These are phyloP conservation scores for Leptopilina clavipes DNA, from an alignment of 1,140 invertebrate species.

Conservation along the genomic window DNA sequence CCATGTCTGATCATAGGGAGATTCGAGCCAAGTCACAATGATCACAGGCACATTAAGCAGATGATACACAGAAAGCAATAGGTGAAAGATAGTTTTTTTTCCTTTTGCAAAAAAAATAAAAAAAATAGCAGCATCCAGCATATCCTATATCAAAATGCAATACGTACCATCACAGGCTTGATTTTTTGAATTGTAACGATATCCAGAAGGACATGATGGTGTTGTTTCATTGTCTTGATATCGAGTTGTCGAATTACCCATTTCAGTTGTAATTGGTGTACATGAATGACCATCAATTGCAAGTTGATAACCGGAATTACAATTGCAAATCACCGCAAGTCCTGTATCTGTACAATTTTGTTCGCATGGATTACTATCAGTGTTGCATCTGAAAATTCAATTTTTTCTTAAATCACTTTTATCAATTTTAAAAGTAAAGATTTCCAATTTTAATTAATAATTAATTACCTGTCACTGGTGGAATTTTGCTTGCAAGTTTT, in stretches of 20 bases:
- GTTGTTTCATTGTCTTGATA: conserved; percentile 47
- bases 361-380: conserved; percentile 75
- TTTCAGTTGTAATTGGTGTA: conserved; percentile 56
- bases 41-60: conserved; percentile 29
- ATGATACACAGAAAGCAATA: conserved; percentile 25
- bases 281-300: conserved; percentile 74
- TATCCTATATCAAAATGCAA: conserved; percentile 38
- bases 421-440: no score
- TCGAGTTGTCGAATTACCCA: conserved; percentile 43
- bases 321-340: conserved; percentile 74
- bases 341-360: conserved; percentile 76
- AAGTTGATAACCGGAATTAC: conserved; percentile 75
- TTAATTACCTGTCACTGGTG: conserved; percentile 59
- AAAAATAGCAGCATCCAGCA: conserved; percentile 20
- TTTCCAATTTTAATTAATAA: not conserved
- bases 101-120: conserved; percentile 5
- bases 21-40: conserved; percentile 27
- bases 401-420: not conserved
- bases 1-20: conserved; percentile 76
- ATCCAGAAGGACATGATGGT: conserved; percentile 78
- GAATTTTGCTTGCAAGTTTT: conserved; percentile 77
- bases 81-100: conserved; percentile 31
- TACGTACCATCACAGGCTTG: conserved; percentile 82
- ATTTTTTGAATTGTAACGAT: conserved; percentile 77
- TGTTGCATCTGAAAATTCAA: conserved; percentile 64